Conservation (phyloP, 2,113 vertebrate genomes). For the Anser brachyrhynchus region DNA sequence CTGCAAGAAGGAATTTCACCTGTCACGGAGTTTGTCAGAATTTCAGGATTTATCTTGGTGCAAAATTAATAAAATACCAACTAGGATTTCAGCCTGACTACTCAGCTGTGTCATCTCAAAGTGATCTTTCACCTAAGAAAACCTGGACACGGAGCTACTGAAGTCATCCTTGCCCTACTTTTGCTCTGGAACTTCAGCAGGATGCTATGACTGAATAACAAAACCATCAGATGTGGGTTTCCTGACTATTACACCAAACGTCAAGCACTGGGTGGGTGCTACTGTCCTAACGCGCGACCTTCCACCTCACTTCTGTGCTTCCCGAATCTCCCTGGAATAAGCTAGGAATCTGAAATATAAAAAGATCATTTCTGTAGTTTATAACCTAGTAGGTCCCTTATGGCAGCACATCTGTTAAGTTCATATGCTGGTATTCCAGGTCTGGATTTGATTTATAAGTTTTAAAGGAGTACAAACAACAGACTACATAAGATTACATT, state of each 20-base stretch:
- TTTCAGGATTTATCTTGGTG: slow-evolving; percentile 90
- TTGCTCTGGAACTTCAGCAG: slow-evolving; percentile 44
- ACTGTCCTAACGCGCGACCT: background rate
- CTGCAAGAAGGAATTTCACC: slow-evolving; percentile 93
- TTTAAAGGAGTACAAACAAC: slow-evolving; percentile 64
- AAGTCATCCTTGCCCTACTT: slow-evolving; percentile 73
- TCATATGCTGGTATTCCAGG: slow-evolving; percentile 61
- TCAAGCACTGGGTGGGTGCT: slow-evolving; percentile 58
- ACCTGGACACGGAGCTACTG: slow-evolving; percentile 70
- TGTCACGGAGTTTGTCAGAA: slow-evolving; percentile 97
- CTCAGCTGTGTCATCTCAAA: slow-evolving; percentile 83
- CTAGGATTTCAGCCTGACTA: slow-evolving; percentile 85
- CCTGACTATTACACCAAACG: slow-evolving; percentile 56
- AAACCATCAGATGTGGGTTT: slow-evolving; percentile 26
- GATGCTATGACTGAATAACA: slow-evolving; percentile 32
- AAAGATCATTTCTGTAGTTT: slow-evolving; percentile 72
- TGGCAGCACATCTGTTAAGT: slow-evolving; percentile 74
- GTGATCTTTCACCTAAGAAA: slow-evolving; percentile 85
- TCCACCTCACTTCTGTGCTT: slow-evolving; percentile 40
- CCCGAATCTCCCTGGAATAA: slow-evolving; percentile 57
- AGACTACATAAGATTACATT: slow-evolving; percentile 39
- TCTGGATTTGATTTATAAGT: slow-evolving; percentile 73
- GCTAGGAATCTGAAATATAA: slow-evolving; percentile 52
- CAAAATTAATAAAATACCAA: slow-evolving; percentile 92
- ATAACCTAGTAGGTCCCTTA: slow-evolving; percentile 69